These are phyloP conservation scores for Lasioglossum lativentre DNA, from an alignment of 2,888 invertebrate genomes.

Conservation along the genomic window DNA sequence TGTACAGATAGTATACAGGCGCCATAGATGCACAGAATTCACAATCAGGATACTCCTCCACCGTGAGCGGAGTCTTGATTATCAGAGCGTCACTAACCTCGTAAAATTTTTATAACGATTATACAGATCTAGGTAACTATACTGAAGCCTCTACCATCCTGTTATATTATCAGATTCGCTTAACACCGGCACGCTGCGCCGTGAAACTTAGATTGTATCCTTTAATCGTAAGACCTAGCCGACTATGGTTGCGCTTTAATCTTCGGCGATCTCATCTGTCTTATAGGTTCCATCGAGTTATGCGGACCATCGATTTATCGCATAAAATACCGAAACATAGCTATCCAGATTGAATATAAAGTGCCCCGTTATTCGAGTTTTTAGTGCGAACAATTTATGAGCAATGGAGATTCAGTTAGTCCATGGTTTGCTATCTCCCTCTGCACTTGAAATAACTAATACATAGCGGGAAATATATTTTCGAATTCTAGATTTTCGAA, in stretches of 20 bases:
- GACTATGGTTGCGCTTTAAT: slow-evolving; percentile 31
- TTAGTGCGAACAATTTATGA: not conserved
- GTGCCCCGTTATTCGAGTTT: not conserved
- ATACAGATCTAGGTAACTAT: slow-evolving; percentile 35
- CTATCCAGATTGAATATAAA: slow-evolving; percentile 12
- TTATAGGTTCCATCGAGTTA: slow-evolving; percentile 21
- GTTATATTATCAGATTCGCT: slow-evolving; percentile 34
- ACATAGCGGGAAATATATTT: not conserved
- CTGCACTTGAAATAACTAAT: too few species aligned
- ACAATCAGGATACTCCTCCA: not conserved
- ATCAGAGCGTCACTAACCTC: slow-evolving; percentile 41
- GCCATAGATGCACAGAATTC: not conserved
- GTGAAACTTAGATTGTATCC: slow-evolving; percentile 11
- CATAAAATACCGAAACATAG: slow-evolving; percentile 34
- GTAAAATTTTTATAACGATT: slow-evolving; percentile 47
- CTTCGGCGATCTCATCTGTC: slow-evolving; percentile 23
- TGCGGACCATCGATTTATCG: slow-evolving; percentile 28
- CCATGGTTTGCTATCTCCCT: not conserved
- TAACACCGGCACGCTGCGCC: not conserved
- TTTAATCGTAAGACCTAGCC: not conserved
- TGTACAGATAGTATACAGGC: too few species aligned
- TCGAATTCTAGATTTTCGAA: not conserved
- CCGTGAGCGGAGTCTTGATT: slow-evolving; percentile 1
- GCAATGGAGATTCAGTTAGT: not conserved
- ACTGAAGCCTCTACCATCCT: slow-evolving; percentile 28